Conservation (phyloP, 2,888 invertebrate genomes). For the Orthosia gothica region DNA sequence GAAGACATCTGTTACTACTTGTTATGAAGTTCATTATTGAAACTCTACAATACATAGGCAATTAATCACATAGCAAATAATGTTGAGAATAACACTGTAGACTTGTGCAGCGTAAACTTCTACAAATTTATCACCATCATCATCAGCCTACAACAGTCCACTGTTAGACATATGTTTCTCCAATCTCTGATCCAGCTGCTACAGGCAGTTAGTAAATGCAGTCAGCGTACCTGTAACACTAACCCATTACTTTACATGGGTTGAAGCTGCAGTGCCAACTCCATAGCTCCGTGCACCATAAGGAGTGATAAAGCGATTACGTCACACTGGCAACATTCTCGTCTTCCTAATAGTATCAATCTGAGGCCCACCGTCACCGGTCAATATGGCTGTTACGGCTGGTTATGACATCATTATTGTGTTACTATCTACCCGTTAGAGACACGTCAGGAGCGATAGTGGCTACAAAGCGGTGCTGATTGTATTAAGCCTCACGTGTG, state of each 20-base stretch:
- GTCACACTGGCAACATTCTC: background rate
- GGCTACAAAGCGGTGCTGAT: conserved; percentile 26
- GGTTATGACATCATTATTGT: conserved; percentile 38
- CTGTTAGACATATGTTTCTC: no score
- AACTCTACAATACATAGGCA: no score
- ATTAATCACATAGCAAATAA: no score
- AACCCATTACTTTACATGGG: background rate
- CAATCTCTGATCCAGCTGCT: no score
- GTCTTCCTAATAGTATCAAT: conserved; percentile 34
- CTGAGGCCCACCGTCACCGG: conserved; percentile 6
- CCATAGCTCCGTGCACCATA: background rate
- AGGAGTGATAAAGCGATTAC: conserved; percentile 44
- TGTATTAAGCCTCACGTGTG: conserved; percentile 13
- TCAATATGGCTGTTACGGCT: conserved; percentile 24
- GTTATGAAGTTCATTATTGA: no score
- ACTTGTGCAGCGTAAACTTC: no score
- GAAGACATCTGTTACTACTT: no score
- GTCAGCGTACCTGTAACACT: background rate
- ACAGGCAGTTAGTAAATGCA: background rate
- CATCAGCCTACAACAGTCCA: no score
- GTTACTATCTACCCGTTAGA: conserved; percentile 28
- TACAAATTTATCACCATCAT: no score
- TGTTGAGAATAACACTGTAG: background rate
- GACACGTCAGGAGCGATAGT: conserved; percentile 27
- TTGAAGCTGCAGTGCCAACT: background rate